Conservation (phyloP, 2,888 invertebrate genomes). For the Himalopsyche anomala region DNA sequence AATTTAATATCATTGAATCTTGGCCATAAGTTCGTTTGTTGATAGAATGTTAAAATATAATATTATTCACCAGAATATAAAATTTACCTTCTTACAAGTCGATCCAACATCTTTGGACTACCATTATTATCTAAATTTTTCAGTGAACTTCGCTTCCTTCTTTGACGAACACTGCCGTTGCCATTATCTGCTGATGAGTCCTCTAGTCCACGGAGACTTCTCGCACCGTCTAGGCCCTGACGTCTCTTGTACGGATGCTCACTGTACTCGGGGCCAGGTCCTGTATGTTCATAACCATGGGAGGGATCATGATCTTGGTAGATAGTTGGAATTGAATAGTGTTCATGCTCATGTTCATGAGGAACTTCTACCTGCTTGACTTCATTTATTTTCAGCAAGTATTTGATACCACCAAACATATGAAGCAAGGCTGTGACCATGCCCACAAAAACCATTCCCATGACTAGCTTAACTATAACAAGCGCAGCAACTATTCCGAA, state of each 20-base stretch:
- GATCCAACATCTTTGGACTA: constrained; percentile 15
- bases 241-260: constrained; percentile 29
- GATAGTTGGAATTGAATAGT: constrained; percentile 29
- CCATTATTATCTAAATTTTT: not conserved
- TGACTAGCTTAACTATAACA: constrained; percentile 60
- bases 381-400: constrained; percentile 49
- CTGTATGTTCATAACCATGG: constrained; percentile 52
- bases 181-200: not conserved
- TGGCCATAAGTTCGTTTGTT: too few species aligned
- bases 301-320: constrained; percentile 24
- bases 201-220: constrained; percentile 20
- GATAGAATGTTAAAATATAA: too few species aligned
- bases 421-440: constrained; percentile 53
- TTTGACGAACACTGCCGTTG: constrained; percentile 46
- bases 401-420: constrained; percentile 62
- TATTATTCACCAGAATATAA: not conserved
- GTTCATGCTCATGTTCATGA: constrained; percentile 46
- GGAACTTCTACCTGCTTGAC: constrained; percentile 15
- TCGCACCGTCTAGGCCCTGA: constrained; percentile 46
- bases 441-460: constrained; percentile 59
- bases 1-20: too few species aligned
- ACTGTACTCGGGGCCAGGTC: constrained; percentile 13
- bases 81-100: constrained; percentile 53
- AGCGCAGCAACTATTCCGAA: constrained; percentile 53
- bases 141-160: constrained; percentile 17